Evolutionary conservation across 1,140 invertebrate genomes (phyloP), one percentile per base, ranked within the genome.

Genomic region (Macrosteles quadrilineatus): DNA sequence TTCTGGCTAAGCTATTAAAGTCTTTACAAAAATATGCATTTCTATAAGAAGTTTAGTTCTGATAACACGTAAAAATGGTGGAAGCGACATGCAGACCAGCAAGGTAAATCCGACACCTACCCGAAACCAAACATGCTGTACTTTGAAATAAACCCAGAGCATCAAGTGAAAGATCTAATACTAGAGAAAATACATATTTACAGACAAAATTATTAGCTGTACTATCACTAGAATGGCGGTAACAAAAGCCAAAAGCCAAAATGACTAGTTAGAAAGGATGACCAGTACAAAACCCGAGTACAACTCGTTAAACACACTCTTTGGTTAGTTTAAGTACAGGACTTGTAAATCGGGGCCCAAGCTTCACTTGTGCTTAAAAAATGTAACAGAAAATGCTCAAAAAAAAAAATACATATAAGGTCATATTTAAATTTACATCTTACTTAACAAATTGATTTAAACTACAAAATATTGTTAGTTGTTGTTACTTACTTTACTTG

Each of bases 291-390:
- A 30, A 27, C 21, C 27, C 6, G 27, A 6, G 55, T 59, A 59
- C 55, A 59, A 59, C 27, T 59, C n/a, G n/a, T 50, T 19, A 2
- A 25, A 59, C 23, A 59, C 21, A 25, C 27, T 59, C 55, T 59
- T 59, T 59, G 55, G 55, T 59, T 59, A 59, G 25, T 14, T 59
- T 27, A 25, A 59, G 55, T 25, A 59, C 55, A 59, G 47, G 55
- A 59, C 55, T 59, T 59, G 23, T 4, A 11, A 21, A 11, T 27
- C 25, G 21, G 25, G 47, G 55, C 55, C 55, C 55, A 59, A 59
- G 55, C 55, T 59, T 30, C 55, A 9, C n/a, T 59, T 59, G 55
- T 59, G 55, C 55, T 27, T 36, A 6, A 36, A 36, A 6, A 36
- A 36, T n/a, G n/a, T n/a, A n/a, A n/a, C n/a, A n/a, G n/a, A n/a